Evolutionary conservation across 2,113 vertebrate species (phyloP).

Genomic region (Cyprinodon brontotheroides): DNA sequence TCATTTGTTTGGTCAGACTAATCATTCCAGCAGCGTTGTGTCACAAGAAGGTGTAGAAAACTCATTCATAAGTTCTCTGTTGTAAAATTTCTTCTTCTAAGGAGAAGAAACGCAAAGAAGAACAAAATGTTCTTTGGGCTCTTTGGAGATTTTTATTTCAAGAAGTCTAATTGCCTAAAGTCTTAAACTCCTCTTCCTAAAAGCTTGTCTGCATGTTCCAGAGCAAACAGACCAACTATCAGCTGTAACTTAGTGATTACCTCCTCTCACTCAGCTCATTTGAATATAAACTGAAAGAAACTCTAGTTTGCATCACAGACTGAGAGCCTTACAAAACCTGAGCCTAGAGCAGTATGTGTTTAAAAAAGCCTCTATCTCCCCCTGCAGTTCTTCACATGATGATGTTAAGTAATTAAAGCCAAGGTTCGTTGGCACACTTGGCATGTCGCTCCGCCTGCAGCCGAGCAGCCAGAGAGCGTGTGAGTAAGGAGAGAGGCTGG

Average conservation of each 20-base stretch:
- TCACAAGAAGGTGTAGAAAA: no score
- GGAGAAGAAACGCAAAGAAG: no score
- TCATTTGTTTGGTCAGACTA: no score
- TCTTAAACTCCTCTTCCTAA: background rate
- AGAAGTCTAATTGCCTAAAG: no score
- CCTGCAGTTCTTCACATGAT: background rate
- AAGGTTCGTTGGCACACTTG: background rate
- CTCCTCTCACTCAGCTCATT: background rate
- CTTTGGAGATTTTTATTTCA: no score
- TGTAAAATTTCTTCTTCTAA: no score
- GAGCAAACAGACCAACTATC: background rate
- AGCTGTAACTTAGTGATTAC: background rate
- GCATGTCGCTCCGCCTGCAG: background rate
- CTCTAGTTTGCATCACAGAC: background rate
- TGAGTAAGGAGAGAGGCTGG: background rate
- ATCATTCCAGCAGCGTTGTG: no score
- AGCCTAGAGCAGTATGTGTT: background rate
- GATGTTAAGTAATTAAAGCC: background rate
- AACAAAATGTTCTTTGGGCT: no score
- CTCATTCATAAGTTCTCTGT: no score
- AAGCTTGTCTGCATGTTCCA: background rate
- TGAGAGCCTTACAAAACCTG: background rate
- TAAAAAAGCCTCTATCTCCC: background rate
- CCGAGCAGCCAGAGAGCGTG: background rate
- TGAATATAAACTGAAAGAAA: background rate